Base-by-base conservation (phyloP, 2,797 vertebrate genomes). In the Anabacerthia variegaticeps region DNA sequence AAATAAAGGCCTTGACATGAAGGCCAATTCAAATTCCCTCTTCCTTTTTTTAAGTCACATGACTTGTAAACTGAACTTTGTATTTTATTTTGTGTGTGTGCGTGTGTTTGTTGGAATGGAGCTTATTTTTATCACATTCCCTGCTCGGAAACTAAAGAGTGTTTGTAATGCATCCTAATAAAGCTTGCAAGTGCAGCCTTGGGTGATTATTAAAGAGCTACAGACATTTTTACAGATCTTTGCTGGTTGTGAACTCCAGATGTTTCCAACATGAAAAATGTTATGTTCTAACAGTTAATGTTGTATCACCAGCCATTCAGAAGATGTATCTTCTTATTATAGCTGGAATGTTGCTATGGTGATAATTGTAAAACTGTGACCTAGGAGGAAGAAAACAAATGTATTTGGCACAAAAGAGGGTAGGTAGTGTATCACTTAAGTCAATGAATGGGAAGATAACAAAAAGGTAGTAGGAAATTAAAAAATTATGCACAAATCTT, bases 261-360 rank as follows among this genome's bases (percentile, higher is more conserved):
- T 98, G 97, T 98, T 98, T 98, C 92, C 93, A 97, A 95, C 93
- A 96, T 98, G 97, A 98, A 97, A 98, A 97, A 98, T 97, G 96
- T 96, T 97, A 93, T 67, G 69, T 97, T 97, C 96, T 90, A 97
- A 97, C 95, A 96, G 87, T 97, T 97, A 97, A 97, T 93, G 94
- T 89, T 97, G 95, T 96, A 96, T 93, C 95, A 94, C 93, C 79
- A 96, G 96, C 95, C 92, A 98, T 98, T 98, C 92, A 95, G 94
- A 98, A 98, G 97, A 97, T 95, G 71, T 97, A 98, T 98, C 94
- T 97, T 98, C 94, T 96, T 97, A 97, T 97, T 98, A 97, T 93
- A 97, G 95, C 91, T 90, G 84, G 89, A 92, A 96, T 91, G 97
- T 98, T 98, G 97, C 97, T 97, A 98, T 98, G 97, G 98, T 92